phyloP scores from a whole-genome alignment of 2,888 invertebrate genomes.

The Drosophila helvetica region DNA sequence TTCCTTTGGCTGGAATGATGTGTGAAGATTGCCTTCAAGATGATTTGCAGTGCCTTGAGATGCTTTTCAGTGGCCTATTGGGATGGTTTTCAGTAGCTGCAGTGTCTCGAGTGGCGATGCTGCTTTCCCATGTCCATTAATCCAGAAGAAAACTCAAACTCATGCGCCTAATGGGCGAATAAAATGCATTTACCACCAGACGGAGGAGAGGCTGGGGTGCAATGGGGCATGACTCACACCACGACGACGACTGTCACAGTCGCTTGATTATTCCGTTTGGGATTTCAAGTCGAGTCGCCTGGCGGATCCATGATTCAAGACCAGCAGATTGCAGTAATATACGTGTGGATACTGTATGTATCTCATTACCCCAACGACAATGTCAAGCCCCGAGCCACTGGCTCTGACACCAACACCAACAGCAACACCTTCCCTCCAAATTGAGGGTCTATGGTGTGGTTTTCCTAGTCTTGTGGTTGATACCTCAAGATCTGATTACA shows the following conservation, averaged over 20 bases:
- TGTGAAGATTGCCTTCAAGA: neutral
- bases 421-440: slow-evolving; percentile 26
- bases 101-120: neutral
- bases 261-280: slow-evolving; percentile 50
- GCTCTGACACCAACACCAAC: neutral
- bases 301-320: slow-evolving; percentile 55
- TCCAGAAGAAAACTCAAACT: slow-evolving; percentile 44
- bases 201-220: slow-evolving; percentile 28
- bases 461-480: slow-evolving; percentile 43
- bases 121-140: slow-evolving; percentile 43
- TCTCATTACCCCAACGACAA: slow-evolving; percentile 42
- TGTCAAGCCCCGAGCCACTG: slow-evolving; percentile 6
- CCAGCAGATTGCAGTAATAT: slow-evolving; percentile 27
- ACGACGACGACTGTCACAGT: slow-evolving; percentile 59
- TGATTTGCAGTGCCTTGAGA: neutral
- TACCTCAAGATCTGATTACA: slow-evolving; percentile 1
- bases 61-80: neutral
- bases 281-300: slow-evolving; percentile 41
- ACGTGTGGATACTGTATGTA: neutral
- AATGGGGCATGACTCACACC: slow-evolving; percentile 72
- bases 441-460: slow-evolving; percentile 11
- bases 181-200: slow-evolving; percentile 57
- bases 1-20: neutral
- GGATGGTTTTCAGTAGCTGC: neutral
- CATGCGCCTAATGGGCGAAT: slow-evolving; percentile 65